These are phyloP conservation scores for Pseudobourletiella spinata DNA, from an alignment of 1,140 invertebrate genomes.

Conservation along the genomic window DNA sequence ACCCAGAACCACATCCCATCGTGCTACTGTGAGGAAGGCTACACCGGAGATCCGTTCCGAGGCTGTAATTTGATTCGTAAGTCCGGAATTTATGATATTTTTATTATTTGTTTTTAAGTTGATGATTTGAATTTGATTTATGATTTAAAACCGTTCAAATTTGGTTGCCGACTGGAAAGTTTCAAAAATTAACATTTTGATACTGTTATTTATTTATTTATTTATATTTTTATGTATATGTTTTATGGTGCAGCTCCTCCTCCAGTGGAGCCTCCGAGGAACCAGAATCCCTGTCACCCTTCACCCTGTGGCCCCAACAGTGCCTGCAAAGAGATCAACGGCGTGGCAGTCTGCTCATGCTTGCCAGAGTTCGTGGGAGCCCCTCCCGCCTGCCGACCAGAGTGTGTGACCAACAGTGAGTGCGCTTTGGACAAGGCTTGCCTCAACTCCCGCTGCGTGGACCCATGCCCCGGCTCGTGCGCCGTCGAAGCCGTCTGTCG, in stretches of 20 bases:
- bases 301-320: slow-evolving; percentile 64
- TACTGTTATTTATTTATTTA: slow-evolving; percentile 60
- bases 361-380: slow-evolving; percentile 51
- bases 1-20: slow-evolving; percentile 61
- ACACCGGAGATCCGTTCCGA: slow-evolving; percentile 60
- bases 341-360: slow-evolving; percentile 57
- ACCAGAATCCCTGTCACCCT: slow-evolving; percentile 60
- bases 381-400: slow-evolving; percentile 51
- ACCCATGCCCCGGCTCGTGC: slow-evolving; percentile 60
- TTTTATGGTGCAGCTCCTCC: slow-evolving; percentile 45
- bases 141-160: slow-evolving; percentile 49
- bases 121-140: slow-evolving; percentile 59
- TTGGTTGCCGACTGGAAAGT: slow-evolving; percentile 51
- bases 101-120: slow-evolving; percentile 65
- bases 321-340: slow-evolving; percentile 50
- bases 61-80: slow-evolving; percentile 41
- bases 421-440: slow-evolving; percentile 63
- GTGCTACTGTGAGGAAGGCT: slow-evolving; percentile 58
- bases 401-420: slow-evolving; percentile 61
- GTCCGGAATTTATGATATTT: slow-evolving; percentile 66
- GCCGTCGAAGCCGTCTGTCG: slow-evolving; percentile 42
- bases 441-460: slow-evolving; percentile 58
- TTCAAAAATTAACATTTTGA: slow-evolving; percentile 57
- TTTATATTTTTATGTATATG: slow-evolving; percentile 56
- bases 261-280: slow-evolving; percentile 42